Percentiles rank a stretch among this genome's conserved stretches.
Evolutionary conservation across 2,113 vertebrate species (phyloP).

Genomic region (Cichladusa arquata): DNA sequence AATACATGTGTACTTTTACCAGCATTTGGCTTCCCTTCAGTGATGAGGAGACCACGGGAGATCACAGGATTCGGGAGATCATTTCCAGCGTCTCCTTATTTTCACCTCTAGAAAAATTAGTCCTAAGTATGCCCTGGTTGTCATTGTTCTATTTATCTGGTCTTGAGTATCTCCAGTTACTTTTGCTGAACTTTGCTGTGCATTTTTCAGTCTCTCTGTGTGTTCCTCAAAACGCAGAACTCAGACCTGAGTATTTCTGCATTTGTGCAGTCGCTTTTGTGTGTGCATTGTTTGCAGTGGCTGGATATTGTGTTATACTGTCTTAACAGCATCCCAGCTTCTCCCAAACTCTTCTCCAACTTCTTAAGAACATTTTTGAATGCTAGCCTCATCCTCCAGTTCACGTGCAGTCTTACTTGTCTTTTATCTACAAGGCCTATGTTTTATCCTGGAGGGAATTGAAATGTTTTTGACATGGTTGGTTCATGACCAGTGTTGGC

Average conservation of each 20-base stretch:
- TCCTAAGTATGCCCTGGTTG: not conserved
- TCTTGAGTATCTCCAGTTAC: not conserved
- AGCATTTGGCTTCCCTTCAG: not conserved
- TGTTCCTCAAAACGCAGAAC: not conserved
- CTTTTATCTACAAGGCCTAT: not conserved
- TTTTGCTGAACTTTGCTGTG: not conserved
- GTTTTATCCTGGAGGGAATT: not conserved
- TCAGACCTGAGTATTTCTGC: not conserved
- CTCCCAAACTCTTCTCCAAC: not conserved
- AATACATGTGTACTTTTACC: accelerated
- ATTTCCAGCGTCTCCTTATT: not conserved
- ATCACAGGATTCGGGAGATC: not conserved
- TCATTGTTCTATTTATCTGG: not conserved
- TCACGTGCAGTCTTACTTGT: accelerated
- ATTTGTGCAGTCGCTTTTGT: not conserved
- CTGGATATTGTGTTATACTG: not conserved
- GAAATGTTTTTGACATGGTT: not conserved
- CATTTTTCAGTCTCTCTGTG: not conserved
- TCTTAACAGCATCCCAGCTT: not conserved
- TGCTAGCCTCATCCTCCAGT: not conserved
- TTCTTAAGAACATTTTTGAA: not conserved
- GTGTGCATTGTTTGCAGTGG: not conserved
- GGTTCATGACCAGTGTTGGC: not conserved
- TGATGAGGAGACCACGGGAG: not conserved
- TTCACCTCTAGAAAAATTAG: not conserved